Evolutionary conservation across 2,888 invertebrate species (phyloP), one percentile per base, ranked within the genome.

Genomic region (Aporophyla lueneburgensis): DNA sequence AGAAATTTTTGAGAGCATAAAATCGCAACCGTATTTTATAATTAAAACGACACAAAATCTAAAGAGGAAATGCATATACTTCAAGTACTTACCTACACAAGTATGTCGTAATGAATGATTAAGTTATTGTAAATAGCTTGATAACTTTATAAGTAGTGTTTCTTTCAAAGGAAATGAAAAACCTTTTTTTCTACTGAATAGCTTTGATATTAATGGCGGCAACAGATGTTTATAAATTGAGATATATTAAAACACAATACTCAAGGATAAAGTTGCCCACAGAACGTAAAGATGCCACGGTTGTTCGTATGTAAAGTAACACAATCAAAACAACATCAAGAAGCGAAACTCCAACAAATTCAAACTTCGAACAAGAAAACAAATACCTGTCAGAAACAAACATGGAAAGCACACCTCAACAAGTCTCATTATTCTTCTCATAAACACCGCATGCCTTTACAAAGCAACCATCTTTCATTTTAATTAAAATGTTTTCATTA

Each of bases 401-500:
- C 54, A 78, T 46, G 56, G n/a, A 12, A n/a, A 43, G 16, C 46
- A 67, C 33, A 43, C 54, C 43, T 51, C 19, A 71, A 54, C 51
- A 71, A 63, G 16, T 68, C 24, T 49, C 14, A 67, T 61, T 21
- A 84, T 51, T 14, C 33, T 58, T 58, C 65, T 56, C 66, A 70
- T 63, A 58, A 56, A 74, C 66, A 33, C 27, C 61, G 33, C 65
- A 27, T 51, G 62, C 21, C 63, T 75, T 59, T 46, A 61, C 76
- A 61, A 67, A 68, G 59, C 51, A 54, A 33, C 27, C 62, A 56
- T 67, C 72, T 71, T 71, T 46, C 62, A 72, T 51, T 72, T 80
- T 71, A 76, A 85, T 81, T 81, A 74, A 69, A 70, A 83, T 72
- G 56, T 84, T 76, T 71, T 79, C 62, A 67, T 79, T 79, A 70